Conservation (phyloP, 2,113 vertebrate genomes). For the Myotis lucifugus region DNA sequence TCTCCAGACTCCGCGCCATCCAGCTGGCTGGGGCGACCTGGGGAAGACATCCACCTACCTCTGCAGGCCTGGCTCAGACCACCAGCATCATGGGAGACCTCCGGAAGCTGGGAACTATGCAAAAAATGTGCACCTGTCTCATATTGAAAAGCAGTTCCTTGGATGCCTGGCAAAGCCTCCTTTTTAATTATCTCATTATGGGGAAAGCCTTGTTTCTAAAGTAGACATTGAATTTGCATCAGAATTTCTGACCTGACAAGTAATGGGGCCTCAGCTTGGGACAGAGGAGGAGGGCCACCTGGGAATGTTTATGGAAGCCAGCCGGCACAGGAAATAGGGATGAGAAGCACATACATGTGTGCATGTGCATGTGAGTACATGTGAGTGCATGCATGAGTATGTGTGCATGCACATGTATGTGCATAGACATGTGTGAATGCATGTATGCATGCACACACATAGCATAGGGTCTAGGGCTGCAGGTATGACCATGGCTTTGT, state of each 20-base stretch:
- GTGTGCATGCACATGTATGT: too few relatives aligned
- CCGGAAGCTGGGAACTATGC: slow-evolving; percentile 38
- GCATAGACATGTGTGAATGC: background rate
- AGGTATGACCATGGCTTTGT: background rate
- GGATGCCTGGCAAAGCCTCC: background rate
- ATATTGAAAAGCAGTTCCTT: slow-evolving; percentile 58
- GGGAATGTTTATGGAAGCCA: background rate
- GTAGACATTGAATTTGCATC: slow-evolving; percentile 33
- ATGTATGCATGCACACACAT: background rate
- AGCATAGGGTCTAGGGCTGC: background rate
- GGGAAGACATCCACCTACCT: background rate
- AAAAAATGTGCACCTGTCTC: slow-evolving; percentile 56
- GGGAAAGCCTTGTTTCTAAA: slow-evolving; percentile 64
- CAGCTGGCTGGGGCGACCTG: background rate
- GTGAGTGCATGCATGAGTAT: too few relatives aligned
- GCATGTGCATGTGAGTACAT: too few relatives aligned
- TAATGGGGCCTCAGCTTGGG: background rate
- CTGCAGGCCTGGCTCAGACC: background rate
- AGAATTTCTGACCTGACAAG: slow-evolving; percentile 69
- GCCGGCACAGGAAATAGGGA: background rate
- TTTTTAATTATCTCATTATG: slow-evolving; percentile 65
- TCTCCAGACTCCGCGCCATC: background rate
- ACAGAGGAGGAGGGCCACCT: background rate
- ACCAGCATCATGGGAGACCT: background rate
- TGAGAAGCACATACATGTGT: background rate